Conservation (phyloP, 2,797 vertebrate genomes). For the Halcyon leucocephala region DNA sequence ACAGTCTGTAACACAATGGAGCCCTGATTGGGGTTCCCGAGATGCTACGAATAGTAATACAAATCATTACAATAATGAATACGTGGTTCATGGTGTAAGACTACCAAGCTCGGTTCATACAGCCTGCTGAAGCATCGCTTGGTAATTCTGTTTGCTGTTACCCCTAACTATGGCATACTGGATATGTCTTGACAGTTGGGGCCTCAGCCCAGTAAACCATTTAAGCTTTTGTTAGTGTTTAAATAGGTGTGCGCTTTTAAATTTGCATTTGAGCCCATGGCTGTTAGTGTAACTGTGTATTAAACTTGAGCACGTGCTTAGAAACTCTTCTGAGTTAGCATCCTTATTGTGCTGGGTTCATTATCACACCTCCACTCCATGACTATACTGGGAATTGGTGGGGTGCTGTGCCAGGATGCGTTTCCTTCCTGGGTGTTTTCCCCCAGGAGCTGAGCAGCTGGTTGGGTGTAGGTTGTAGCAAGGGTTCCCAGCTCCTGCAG, state of each 20-base stretch:
- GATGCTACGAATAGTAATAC: constrained; percentile 52
- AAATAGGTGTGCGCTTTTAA: background rate
- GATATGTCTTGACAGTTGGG: background rate
- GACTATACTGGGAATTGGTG: background rate
- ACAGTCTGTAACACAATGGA: constrained; percentile 51
- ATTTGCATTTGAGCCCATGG: background rate
- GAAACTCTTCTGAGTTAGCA: background rate
- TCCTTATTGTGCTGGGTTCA: background rate
- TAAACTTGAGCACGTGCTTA: background rate
- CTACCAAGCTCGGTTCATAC: background rate
- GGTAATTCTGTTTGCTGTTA: background rate
- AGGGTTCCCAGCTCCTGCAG: background rate
- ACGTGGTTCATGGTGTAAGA: background rate
- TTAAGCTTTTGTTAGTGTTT: background rate
- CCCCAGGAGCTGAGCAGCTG: background rate
- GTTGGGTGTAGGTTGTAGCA: background rate
- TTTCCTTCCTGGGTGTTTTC: background rate
- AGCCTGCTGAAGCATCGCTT: background rate
- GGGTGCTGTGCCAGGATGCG: background rate
- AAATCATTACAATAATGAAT: constrained; percentile 35
- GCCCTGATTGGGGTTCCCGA: constrained; percentile 48
- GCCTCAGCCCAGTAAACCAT: background rate
- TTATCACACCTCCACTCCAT: background rate
- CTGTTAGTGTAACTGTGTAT: background rate
- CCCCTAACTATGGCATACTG: background rate